Evolutionary conservation across 2,888 invertebrate genomes (phyloP).

Genomic region (Phyto melanocephala): DNA sequence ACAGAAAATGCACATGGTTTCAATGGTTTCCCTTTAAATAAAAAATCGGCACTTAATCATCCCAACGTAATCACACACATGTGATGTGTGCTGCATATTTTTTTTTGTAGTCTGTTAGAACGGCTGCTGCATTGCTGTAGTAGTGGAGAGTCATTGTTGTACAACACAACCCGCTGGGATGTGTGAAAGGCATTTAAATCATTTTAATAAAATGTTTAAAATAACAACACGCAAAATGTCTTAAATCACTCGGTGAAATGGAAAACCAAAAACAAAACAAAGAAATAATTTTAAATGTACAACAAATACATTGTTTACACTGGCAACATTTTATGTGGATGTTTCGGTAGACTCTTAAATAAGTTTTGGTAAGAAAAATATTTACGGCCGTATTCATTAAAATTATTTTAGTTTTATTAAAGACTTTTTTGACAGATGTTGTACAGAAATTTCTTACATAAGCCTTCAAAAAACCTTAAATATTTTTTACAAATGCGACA

Average conservation of each 20-base stretch:
- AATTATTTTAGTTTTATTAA: too few relatives aligned
- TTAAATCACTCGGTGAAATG: not conserved
- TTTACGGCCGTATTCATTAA: too few relatives aligned
- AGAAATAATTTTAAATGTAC: not conserved
- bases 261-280: slow-evolving; percentile 2
- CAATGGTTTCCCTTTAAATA: slow-evolving; percentile 7
- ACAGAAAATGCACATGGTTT: slow-evolving; percentile 37
- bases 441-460: too few relatives aligned
- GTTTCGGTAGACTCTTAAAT: not conserved
- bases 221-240: slow-evolving; percentile 30
- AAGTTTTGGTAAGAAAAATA: too few relatives aligned
- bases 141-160: not conserved
- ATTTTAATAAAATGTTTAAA: slow-evolving; percentile 57
- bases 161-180: slow-evolving; percentile 55
- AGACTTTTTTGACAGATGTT: too few relatives aligned
- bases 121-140: slow-evolving; percentile 33
- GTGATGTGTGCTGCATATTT: slow-evolving; percentile 12
- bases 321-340: not conserved
- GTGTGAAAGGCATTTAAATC: slow-evolving; percentile 64
- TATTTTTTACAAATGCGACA: too few relatives aligned
- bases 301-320: not conserved
- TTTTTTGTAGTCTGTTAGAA: not conserved
- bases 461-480: too few relatives aligned
- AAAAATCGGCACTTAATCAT: slow-evolving; percentile 9
- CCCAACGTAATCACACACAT: slow-evolving; percentile 1